Evolutionary conservation across 2,888 invertebrate species (phyloP), one percentile per base, ranked within the genome.

Genomic region (Argynnis bischoffii): DNA sequence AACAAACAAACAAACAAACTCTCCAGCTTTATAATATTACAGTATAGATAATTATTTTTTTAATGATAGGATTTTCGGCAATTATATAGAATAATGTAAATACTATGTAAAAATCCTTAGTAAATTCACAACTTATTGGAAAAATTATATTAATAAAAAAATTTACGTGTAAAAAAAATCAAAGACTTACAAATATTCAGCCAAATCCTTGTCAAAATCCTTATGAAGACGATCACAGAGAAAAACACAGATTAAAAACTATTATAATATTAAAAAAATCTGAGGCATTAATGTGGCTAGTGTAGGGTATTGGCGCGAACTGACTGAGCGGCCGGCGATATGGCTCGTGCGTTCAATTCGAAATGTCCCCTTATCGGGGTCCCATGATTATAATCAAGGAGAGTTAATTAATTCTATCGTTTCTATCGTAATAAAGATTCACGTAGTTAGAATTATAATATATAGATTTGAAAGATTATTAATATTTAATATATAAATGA

Each of bases 251-350:
- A 61, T 41, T 21, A 35, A 61, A 61, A 18, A n/a, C 13, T n/a
- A 35, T 18, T 18, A 21, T 41, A 53, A 61, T 35, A 51, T 51
- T 41, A 2, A 41, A 55, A n/a, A 63, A 47, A 64, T 59, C 47
- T 64, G 51, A 53, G 50, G 35, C 51, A 46, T 56, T 31, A 57
- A 69, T 65, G 65, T 65, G 31, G 48, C 66, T 55, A 51, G 63
- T 69, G 73, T 70, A 67, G 69, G 64, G 73, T 76, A 77, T 78
- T 75, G 78, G 73, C 78, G 78, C 78, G 76, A 75, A 78, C 74
- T 75, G 77, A 79, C 77, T 78, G 81, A 78, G 72, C 73, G 55
- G 63, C 76, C 79, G 79, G 76, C 80, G 80, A 79, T 78, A 80
- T 78, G 82, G 75, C 74, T 75, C 73, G 69, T 76, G 81, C 78